These are phyloP conservation scores for Gorilla gorilla DNA, from an alignment of 2,113 vertebrate genomes.

Conservation along the genomic window DNA sequence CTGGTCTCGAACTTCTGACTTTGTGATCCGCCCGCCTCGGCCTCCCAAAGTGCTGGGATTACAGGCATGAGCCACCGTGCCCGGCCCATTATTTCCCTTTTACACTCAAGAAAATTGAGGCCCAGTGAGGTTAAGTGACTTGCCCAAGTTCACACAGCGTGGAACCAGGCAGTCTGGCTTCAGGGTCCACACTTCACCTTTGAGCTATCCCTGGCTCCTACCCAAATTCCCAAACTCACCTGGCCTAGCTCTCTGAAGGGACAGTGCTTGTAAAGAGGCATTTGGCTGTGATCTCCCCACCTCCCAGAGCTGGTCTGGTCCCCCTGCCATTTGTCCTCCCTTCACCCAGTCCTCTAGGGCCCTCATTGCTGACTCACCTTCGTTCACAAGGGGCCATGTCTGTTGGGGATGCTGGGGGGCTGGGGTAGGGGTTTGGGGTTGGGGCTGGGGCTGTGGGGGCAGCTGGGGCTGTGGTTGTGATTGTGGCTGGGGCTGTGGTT, in stretches of 20 bases:
- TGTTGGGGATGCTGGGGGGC: constrained; percentile 19
- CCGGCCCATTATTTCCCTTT: too few relatives aligned
- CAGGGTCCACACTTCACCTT: background rate
- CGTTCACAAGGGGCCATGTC: constrained; percentile 52
- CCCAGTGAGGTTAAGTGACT: constrained; percentile 17
- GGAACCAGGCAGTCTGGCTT: background rate
- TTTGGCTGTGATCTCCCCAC: background rate
- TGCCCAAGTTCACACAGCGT: background rate
- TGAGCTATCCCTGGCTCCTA: background rate
- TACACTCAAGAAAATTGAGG: background rate
- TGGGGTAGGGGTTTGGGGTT: constrained; percentile 4
- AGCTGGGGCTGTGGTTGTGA: background rate
- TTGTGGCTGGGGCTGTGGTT: background rate
- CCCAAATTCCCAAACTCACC: background rate
- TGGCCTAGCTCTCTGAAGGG: background rate
- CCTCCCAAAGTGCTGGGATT: too few relatives aligned
- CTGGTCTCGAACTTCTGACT: too few relatives aligned
- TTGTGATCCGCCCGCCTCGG: too few relatives aligned
- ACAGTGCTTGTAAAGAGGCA: background rate
- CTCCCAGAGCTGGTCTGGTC: background rate
- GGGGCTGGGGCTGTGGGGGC: background rate
- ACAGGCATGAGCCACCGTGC: rapidly evolving
- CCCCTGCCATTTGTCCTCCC: background rate
- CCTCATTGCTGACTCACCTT: constrained; percentile 67
- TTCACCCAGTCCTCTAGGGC: background rate